Conservation (phyloP, 2,888 invertebrate genomes). For the Aphidoletes aphidimyza region DNA sequence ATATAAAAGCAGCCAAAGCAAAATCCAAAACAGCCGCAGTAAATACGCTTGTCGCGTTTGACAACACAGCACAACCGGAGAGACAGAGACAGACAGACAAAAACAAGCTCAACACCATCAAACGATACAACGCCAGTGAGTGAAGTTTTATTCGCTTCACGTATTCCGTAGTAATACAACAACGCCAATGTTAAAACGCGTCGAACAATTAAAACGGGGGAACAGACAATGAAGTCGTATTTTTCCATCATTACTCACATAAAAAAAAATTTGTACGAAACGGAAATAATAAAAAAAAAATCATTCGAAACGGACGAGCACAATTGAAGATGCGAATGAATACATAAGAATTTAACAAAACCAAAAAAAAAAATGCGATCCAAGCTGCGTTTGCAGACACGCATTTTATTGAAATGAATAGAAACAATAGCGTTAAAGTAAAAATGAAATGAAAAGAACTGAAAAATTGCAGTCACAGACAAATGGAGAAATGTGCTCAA, state of each 20-base stretch:
- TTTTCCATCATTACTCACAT: constrained; percentile 34
- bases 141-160: neutral
- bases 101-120: neutral
- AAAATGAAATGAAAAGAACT: no score
- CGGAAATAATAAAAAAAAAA: constrained; percentile 33
- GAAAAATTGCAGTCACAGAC: no score
- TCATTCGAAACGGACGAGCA: neutral
- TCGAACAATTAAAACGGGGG: constrained; percentile 33
- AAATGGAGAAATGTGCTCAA: no score
- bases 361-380: neutral
- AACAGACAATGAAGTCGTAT: constrained; percentile 46
- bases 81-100: no score
- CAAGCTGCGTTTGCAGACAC: no score
- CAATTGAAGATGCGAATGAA: neutral
- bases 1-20: no score
- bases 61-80: no score
- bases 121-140: neutral
- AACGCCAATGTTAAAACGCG: neutral
- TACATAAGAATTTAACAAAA: neutral
- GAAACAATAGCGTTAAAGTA: no score
- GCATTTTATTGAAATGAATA: no score
- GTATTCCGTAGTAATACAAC: neutral
- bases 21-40: no score
- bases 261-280: constrained; percentile 16
- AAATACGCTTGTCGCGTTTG: no score